phyloP scores from a whole-genome alignment of 2,888 invertebrate species.

The Eristalinus sepulchralis region DNA sequence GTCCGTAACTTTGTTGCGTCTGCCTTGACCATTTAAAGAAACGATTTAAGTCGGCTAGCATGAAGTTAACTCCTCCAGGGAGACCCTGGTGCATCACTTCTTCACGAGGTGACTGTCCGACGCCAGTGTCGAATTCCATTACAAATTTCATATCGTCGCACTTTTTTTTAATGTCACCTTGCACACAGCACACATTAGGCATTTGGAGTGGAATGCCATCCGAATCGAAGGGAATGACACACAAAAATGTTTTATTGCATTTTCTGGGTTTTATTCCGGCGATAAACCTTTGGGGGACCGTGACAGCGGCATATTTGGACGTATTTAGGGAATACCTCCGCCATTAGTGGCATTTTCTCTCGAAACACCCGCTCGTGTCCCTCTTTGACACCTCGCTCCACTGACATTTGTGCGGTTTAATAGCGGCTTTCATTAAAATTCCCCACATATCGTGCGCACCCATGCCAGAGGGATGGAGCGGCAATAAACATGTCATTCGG shows the following conservation, averaged over 20 bases:
- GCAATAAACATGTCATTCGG: slow-evolving; percentile 55
- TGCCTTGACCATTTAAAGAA: neutral
- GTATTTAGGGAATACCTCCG: slow-evolving; percentile 14
- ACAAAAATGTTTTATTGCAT: slow-evolving; percentile 47
- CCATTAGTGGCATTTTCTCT: slow-evolving; percentile 15
- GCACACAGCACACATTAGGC: neutral
- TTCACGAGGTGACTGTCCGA: neutral
- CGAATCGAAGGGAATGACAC: neutral
- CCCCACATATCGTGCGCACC: neutral
- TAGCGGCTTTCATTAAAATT: slow-evolving; percentile 50
- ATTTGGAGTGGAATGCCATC: neutral
- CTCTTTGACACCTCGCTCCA: slow-evolving; percentile 41
- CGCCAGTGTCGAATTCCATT: slow-evolving; percentile 6
- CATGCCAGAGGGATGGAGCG: neutral
- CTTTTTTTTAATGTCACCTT: slow-evolving; percentile 3
- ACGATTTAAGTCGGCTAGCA: no score
- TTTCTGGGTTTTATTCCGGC: slow-evolving; percentile 35
- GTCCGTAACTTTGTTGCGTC: neutral
- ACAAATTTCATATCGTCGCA: neutral
- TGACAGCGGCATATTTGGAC: neutral
- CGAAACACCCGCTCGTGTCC: neutral
- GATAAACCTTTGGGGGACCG: slow-evolving; percentile 20
- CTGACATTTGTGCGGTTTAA: slow-evolving; percentile 25
- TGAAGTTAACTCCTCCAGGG: no score
- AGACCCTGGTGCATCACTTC: no score